phyloP scores from a whole-genome alignment of 2,797 vertebrate species.

The Leptodactylus fallax region DNA sequence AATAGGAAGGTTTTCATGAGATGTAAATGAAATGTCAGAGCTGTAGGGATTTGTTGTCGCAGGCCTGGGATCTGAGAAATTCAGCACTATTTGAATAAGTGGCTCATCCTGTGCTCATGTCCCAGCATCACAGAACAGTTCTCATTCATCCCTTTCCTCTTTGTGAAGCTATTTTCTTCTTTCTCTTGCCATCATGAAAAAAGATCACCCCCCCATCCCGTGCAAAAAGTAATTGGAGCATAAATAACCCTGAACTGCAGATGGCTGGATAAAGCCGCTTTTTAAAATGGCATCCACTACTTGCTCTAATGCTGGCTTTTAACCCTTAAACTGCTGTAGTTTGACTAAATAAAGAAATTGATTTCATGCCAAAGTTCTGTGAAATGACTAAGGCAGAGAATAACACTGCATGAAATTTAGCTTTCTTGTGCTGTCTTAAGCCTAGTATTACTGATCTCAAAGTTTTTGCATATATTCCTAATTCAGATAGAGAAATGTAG shows the following conservation, averaged over 20 bases:
- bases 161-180: slow-evolving; percentile 39
- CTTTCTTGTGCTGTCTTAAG: background rate
- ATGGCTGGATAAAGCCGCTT: slow-evolving; percentile 53
- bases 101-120: slow-evolving; percentile 25
- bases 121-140: slow-evolving; percentile 35
- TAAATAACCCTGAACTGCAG: slow-evolving; percentile 69
- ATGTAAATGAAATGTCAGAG: slow-evolving; percentile 50
- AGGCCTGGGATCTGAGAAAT: slow-evolving; percentile 19
- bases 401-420: background rate
- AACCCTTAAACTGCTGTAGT: slow-evolving; percentile 17
- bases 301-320: slow-evolving; percentile 24
- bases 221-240: slow-evolving; percentile 69
- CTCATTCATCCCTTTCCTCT: slow-evolving; percentile 21
- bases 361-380: background rate
- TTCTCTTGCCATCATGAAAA: slow-evolving; percentile 19
- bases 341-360: background rate
- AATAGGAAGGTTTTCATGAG: slow-evolving; percentile 35
- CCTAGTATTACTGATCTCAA: background rate
- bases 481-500: background rate
- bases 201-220: background rate
- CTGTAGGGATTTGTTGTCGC: slow-evolving; percentile 45
- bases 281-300: slow-evolving; percentile 44
- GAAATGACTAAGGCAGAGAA: background rate
- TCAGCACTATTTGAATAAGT: slow-evolving; percentile 25
- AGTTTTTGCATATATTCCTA: too few species aligned